phyloP scores from a whole-genome alignment of 1,140 invertebrate genomes.

The Zaprionus ornatus region DNA sequence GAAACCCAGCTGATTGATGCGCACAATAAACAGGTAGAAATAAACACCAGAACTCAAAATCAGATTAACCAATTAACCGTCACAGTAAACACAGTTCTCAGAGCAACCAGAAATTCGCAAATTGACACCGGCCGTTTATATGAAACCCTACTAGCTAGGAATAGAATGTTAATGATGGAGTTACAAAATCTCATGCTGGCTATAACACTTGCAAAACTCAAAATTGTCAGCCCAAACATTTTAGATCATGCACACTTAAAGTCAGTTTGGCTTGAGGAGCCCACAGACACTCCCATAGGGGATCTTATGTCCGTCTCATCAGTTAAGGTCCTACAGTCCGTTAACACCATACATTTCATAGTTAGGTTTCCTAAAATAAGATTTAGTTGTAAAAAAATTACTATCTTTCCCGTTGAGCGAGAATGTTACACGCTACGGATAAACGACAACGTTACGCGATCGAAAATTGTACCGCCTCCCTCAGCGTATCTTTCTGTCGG shows the following conservation, averaged over 20 bases:
- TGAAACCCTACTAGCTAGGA: conserved; percentile 18
- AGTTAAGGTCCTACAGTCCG: conserved; percentile 25
- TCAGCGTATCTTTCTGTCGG: conserved; percentile 6
- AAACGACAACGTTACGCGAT: conserved; percentile 13
- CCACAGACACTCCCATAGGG: conserved; percentile 30
- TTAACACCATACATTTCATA: conserved; percentile 17
- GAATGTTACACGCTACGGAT: conserved; percentile 3
- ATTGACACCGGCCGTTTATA: conserved; percentile 28
- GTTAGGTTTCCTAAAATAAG: conserved; percentile 26
- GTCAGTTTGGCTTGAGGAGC: conserved; percentile 35
- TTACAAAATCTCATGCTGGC: conserved; percentile 37
- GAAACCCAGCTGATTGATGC: not conserved
- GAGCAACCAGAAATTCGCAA: conserved; percentile 6
- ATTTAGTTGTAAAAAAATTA: conserved; percentile 23
- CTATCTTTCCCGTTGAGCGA: conserved; percentile 1
- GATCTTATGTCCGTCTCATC: conserved; percentile 32
- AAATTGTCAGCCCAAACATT: conserved; percentile 34
- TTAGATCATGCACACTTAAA: conserved; percentile 32
- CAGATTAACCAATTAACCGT: conserved; percentile 14
- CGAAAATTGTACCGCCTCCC: not conserved
- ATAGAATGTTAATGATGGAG: conserved; percentile 36
- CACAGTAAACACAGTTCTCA: conserved; percentile 11
- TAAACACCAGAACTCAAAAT: conserved; percentile 6
- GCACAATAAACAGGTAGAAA: not conserved
- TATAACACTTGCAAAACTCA: conserved; percentile 22